Evolutionary conservation across 2,113 vertebrate species (phyloP), one percentile per base, ranked within the genome.

Genomic region (Diadophis punctatus): DNA sequence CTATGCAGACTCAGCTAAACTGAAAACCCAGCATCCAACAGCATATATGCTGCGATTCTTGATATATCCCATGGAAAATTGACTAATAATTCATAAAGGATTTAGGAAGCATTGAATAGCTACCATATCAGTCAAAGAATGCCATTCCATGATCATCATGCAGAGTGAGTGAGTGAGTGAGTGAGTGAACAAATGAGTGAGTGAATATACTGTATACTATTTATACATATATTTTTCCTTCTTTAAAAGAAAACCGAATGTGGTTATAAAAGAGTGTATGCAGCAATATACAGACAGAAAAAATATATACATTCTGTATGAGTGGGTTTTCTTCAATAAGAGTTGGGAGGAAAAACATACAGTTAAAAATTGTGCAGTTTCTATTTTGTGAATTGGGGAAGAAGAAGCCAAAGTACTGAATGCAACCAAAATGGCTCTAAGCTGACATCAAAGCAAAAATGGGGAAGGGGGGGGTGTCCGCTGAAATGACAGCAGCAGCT

Each of bases 401-500:
- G 97, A 94, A 97, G n/a, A 43, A 90, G 96, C 98, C 97, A 97
- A 92, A 90, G 95, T 95, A 92, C 84, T 97, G 94, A 94, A 97
- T 98, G 97, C 97, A 98, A 97, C 96, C 94, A 97, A 96, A 92
- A 96, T 97, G 96, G 96, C 97, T 97, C 96, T 97, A 97, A 98
- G 97, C 97, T 98, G 97, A 99, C 99, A 98, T 99, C 98, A 99
- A 99, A 99, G 98, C 94, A 27, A 90, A 22, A 93, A 90, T 63
- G 89, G 90, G 80, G 85, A 90, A 94, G 95, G 97, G 97, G 97
- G 96, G 96, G 97, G n/a, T n/a, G 97, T 98, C 97, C 98, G 97
- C 97, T 97, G 97, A 98, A 98, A 98, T 98, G 96, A 98, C 98
- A 98, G 98, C 98, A 98, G 98, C 98, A 98, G 98, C 98, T 99